These are phyloP conservation scores for Fragum fragum DNA, from an alignment of 2,888 invertebrate genomes.

Conservation along the genomic window DNA sequence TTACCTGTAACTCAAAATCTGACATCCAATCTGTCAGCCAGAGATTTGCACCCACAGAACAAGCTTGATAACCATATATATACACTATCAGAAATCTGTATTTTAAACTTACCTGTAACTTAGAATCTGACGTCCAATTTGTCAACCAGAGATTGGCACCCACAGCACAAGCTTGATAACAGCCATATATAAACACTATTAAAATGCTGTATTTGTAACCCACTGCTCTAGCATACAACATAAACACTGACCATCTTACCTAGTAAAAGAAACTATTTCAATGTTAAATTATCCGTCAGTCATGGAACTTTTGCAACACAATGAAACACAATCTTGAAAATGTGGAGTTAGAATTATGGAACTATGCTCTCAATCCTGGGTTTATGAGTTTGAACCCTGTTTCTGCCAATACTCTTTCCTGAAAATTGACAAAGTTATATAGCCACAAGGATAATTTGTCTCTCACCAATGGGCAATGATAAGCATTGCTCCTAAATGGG, in stretches of 20 bases:
- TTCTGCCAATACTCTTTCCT: too few relatives aligned
- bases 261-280: slow-evolving; percentile 53
- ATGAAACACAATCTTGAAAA: too few relatives aligned
- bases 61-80: slow-evolving; percentile 46
- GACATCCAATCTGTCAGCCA: slow-evolving; percentile 83
- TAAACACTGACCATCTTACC: slow-evolving; percentile 82
- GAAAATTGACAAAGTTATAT: too few relatives aligned
- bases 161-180: slow-evolving; percentile 66
- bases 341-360: too few relatives aligned
- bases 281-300: too few relatives aligned
- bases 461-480: too few relatives aligned
- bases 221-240: slow-evolving; percentile 80
- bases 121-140: slow-evolving; percentile 78
- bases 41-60: slow-evolving; percentile 71
- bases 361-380: too few relatives aligned
- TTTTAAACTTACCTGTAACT: slow-evolving; percentile 65
- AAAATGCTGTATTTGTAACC: slow-evolving; percentile 73
- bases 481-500: too few relatives aligned
- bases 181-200: slow-evolving; percentile 72
- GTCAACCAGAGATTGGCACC: slow-evolving; percentile 79
- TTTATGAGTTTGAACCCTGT: too few relatives aligned
- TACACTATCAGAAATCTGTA: slow-evolving; percentile 52
- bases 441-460: too few relatives aligned
- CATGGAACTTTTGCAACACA: too few relatives aligned
- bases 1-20: slow-evolving; percentile 64